Evolutionary conservation across 2,797 vertebrate genomes (phyloP), one percentile per base, ranked within the genome.

Genomic region (Danio aesculapii): DNA sequence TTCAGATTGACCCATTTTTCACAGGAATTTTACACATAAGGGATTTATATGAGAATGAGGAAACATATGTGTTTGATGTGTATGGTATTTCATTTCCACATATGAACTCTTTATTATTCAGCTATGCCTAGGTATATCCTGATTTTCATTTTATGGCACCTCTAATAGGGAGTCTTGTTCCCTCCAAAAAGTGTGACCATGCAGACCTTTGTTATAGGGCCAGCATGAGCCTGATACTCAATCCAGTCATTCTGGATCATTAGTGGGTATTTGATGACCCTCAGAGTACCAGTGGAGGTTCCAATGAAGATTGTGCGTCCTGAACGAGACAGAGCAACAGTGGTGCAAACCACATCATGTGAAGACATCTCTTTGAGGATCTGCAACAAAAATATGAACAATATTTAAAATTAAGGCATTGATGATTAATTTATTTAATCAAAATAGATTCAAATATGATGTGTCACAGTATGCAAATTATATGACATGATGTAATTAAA

Each of bases 191-290:
- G 6, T 21, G 10, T 47, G 6, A 12, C n/a, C 14, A n/a, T n/a
- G 9, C 30, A 39, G 79, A 98, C 98, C 95, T 96, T 99, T 64
- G 95, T 97, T 82, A 99, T 76, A 16, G 96, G 91, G 43, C 93
- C 94, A 43, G 93, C 92, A 75, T 99, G 98, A 73, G 93, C 97
- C 90, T 95, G 96, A 88, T 97, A 96, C 83, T 93, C 94, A 0
- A 91, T 92, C 94, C 95, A 99, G 68, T 97, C 96, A 81, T 89
- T 95, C 46, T 94, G 93, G 58, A 87, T 16, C 67, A 95, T 91
- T 77, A 98, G 86, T 0, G 98, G 98, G 88, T 97, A 96, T 86
- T 95, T 98, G 90, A 99, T 92, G 8, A 94, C 90, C 85, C 96
- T 94, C 72, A 99, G 86, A 9, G 94, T 94, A 9, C 98, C 98